Base-by-base conservation (phyloP, 2,888 invertebrate species). In the Ypsolopha scabrella region DNA sequence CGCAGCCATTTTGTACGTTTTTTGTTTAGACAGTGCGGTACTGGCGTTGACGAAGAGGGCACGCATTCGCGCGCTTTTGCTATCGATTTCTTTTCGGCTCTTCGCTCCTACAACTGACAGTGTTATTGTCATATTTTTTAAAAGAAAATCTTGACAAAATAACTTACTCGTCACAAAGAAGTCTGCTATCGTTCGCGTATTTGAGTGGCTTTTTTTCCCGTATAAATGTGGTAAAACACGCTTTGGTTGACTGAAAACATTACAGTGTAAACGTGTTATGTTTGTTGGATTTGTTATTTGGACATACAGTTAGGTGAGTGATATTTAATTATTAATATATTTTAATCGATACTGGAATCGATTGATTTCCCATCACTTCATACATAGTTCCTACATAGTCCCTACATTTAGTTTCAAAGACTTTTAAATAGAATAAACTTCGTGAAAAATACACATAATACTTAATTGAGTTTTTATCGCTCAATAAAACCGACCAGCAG, bases 11-110 rank as follows among this genome's bases (percentile, higher is more conserved):
- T 72, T 72, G 67, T 63, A 62, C 61, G 57, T 64, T 67, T 56
- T 58, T 52, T 51, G 53, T 50, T 53, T 51, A 24, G 62, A 61
- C 71, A 79, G 82, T 83, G 76, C 76, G 75, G 74, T 65, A 73
- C 62, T 60, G 64, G 61, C 64, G 52, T 54, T 54, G 54, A 53
- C 47, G 11, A 33, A 9, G 54, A 48, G 53, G 55, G 58, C 65
- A 70, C 75, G 77, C 63, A 56, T 58, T 58, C 60, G 58, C 65
- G 64, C 60, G 59, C 24, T 51, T 54, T 58, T 57, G 54, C 53
- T 72, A 79, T 80, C 67, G 77, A 79, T 76, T 67, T 62, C 54
- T 24, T 24, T 24, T 24, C 24, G 24, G 24, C 24, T 24, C 24
- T 52, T 56, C 57, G 58, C 36, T 51, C 36, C 60, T 64, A 46